phyloP scores from a whole-genome alignment of 2,797 vertebrate genomes.

The Macroramphosus scolopax region DNA sequence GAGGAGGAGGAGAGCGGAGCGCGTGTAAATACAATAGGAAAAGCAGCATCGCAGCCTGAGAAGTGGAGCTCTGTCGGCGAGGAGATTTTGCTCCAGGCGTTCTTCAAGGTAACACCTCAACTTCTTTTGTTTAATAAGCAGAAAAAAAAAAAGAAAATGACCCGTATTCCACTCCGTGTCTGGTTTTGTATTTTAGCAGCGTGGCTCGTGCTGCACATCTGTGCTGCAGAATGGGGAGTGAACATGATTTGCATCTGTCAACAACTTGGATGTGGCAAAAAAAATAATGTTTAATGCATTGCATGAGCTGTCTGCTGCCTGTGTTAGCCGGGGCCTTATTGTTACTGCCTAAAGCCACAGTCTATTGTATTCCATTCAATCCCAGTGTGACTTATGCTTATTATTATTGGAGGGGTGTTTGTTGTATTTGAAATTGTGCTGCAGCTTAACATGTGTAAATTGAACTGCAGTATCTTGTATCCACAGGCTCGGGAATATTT shows the following conservation, averaged over 20 bases:
- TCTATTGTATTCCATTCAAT: constrained; percentile 62
- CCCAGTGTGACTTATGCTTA: constrained; percentile 42
- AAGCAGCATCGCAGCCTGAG: constrained; percentile 66
- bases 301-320: constrained; percentile 35
- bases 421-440: constrained; percentile 54
- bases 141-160: neutral
- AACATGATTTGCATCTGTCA: constrained; percentile 47
- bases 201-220: constrained; percentile 30
- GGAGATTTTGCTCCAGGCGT: constrained; percentile 54
- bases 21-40: constrained; percentile 61
- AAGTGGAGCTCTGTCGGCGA: constrained; percentile 73
- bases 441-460: constrained; percentile 58
- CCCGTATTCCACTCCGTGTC: constrained; percentile 18
- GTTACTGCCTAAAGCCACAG: constrained; percentile 57
- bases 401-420: constrained; percentile 57
- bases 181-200: constrained; percentile 7
- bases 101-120: constrained; percentile 70
- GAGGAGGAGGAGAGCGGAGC: constrained; percentile 26
- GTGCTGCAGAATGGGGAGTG: constrained; percentile 46
- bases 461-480: constrained; percentile 30
- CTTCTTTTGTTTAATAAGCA: constrained; percentile 62
- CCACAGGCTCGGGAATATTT: constrained; percentile 78
- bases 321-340: constrained; percentile 58
- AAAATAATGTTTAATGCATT: constrained; percentile 66
- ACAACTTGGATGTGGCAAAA: constrained; percentile 60